phyloP scores from a whole-genome alignment of 2,113 vertebrate genomes.

The Brienomyrus brachyistius region DNA sequence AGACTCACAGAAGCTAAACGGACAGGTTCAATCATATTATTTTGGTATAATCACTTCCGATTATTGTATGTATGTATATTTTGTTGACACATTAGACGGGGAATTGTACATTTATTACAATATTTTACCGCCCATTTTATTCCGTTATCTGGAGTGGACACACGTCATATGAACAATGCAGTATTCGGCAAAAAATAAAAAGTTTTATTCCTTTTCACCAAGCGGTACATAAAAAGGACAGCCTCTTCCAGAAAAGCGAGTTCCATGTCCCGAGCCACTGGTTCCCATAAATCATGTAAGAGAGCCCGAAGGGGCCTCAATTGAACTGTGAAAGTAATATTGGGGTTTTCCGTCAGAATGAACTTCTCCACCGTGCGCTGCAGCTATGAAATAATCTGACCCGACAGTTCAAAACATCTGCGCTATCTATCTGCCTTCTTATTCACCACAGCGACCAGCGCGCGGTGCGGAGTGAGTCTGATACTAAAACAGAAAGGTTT shows the following conservation, averaged over 20 bases:
- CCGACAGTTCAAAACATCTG: constrained; percentile 98
- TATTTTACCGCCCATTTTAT: background rate
- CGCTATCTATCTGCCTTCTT: constrained; percentile 98
- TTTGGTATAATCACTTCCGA: background rate
- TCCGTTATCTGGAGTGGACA: background rate
- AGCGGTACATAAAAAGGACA: constrained; percentile 66
- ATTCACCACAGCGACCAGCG: constrained; percentile 81
- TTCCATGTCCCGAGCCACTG: constrained; percentile 71
- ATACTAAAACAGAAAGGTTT: constrained; percentile 69
- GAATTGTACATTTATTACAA: background rate
- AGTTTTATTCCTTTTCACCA: constrained; percentile 3
- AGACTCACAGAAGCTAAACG: background rate
- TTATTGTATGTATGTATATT: background rate
- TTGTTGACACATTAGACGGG: background rate
- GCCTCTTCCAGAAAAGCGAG: constrained; percentile 64
- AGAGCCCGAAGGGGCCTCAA: constrained; percentile 70
- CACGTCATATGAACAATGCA: background rate
- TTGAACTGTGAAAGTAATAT: constrained; percentile 92
- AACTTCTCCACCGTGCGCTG: constrained; percentile 80
- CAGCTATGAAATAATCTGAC: constrained; percentile 96
- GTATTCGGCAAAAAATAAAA: constrained; percentile 13
- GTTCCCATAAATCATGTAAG: constrained; percentile 78
- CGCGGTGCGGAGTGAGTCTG: constrained; percentile 82
- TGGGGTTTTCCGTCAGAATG: constrained; percentile 93
- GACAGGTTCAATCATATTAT: background rate